Percentiles rank a stretch among this genome's conserved stretches.
phyloP scores from a whole-genome alignment of 2,888 invertebrate species.

The Ferrisia virgata region DNA sequence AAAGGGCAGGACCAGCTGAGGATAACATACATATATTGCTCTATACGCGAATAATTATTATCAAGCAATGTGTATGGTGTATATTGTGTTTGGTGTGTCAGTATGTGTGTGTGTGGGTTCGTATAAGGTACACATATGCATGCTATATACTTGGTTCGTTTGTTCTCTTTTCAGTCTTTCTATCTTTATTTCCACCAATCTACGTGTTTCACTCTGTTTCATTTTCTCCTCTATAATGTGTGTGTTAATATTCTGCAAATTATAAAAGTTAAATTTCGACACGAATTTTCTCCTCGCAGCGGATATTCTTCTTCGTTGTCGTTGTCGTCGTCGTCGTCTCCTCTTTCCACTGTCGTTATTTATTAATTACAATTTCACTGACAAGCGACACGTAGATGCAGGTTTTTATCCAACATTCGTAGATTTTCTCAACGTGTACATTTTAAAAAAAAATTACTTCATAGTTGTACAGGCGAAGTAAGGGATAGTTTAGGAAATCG shows the following conservation, averaged over 20 bases:
- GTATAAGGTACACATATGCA: too few species aligned
- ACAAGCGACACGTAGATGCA: background rate
- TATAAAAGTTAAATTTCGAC: constrained; percentile 17
- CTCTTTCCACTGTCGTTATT: background rate
- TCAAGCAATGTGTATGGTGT: background rate
- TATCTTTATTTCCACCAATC: background rate
- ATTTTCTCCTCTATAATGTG: background rate
- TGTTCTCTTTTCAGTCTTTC: background rate
- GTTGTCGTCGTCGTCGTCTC: background rate
- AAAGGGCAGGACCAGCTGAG: background rate
- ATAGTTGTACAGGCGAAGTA: too few species aligned
- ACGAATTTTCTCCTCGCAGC: background rate
- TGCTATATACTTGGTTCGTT: background rate
- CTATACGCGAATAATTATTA: background rate
- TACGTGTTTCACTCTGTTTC: background rate
- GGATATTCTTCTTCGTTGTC: background rate
- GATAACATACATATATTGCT: background rate
- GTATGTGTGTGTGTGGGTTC: background rate
- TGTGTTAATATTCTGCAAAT: background rate
- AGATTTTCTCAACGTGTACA: too few species aligned
- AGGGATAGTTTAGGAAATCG: too few species aligned
- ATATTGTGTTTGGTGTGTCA: too few species aligned
- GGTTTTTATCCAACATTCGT: too few species aligned
- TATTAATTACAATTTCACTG: background rate
- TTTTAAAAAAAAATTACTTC: too few species aligned